Evolutionary conservation across 1,140 invertebrate species (phyloP).

Genomic region (Anthonomus grandis): DNA sequence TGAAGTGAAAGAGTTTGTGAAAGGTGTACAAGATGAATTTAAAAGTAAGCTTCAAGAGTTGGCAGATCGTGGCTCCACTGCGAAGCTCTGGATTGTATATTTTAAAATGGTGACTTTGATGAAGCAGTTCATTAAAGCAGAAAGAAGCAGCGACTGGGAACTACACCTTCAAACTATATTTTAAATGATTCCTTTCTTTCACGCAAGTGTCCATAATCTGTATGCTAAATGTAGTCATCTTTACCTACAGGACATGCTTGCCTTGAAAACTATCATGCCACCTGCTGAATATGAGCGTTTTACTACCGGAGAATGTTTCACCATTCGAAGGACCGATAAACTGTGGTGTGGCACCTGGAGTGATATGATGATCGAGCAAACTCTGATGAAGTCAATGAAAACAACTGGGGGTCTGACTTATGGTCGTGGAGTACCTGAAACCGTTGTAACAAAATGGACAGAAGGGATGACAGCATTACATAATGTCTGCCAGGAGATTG

Average conservation of each 20-base stretch:
- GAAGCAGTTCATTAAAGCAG: too few species aligned
- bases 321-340: slow-evolving; percentile 32
- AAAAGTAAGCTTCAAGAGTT: slow-evolving; percentile 21
- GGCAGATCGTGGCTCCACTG: slow-evolving; percentile 40
- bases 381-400: slow-evolving; percentile 50
- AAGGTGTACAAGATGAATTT: slow-evolving; percentile 34
- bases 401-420: slow-evolving; percentile 44
- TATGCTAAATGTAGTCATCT: slow-evolving; percentile 42
- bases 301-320: slow-evolving; percentile 35
- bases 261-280: slow-evolving; percentile 34
- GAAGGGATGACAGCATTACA: slow-evolving; percentile 39
- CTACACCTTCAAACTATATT: slow-evolving; percentile 37
- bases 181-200: slow-evolving; percentile 48
- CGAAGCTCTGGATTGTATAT: slow-evolving; percentile 42
- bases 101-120: slow-evolving; percentile 37
- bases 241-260: slow-evolving; percentile 32
- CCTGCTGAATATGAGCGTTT: slow-evolving; percentile 26
- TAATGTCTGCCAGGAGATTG: slow-evolving; percentile 39
- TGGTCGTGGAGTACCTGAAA: slow-evolving; percentile 43
- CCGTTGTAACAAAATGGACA: slow-evolving; percentile 45
- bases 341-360: slow-evolving; percentile 25
- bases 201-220: slow-evolving; percentile 42
- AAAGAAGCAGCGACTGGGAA: slow-evolving; percentile 41
- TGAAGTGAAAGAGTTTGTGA: slow-evolving; percentile 32
- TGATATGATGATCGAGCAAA: slow-evolving; percentile 44